phyloP scores from a whole-genome alignment of 92 coral and sea anemone species.

The Zoanthus sociatus region DNA sequence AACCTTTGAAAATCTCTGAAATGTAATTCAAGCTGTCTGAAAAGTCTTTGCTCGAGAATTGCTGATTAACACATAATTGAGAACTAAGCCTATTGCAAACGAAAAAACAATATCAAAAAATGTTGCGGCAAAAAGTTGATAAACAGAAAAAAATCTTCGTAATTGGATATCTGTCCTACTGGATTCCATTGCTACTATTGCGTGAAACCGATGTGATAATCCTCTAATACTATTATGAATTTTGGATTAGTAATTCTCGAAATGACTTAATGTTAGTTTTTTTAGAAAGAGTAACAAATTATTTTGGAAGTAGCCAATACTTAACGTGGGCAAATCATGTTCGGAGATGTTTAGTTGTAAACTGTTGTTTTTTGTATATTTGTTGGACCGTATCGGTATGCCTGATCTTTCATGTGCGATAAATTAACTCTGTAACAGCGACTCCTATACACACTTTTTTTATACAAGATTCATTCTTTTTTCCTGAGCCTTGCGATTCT shows the following conservation, averaged over 20 bases:
- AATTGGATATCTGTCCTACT: slow-evolving; percentile 22
- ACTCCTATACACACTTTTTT: no score
- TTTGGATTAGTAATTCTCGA: slow-evolving; percentile 65
- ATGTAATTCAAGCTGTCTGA: slow-evolving; percentile 35
- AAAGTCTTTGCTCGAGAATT: slow-evolving; percentile 30
- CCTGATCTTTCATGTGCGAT: background rate
- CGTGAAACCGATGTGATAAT: slow-evolving; percentile 66
- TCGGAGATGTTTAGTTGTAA: background rate
- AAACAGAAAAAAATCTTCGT: slow-evolving; percentile 38
- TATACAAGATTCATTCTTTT: no score
- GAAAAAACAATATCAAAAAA: slow-evolving; percentile 44
- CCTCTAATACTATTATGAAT: slow-evolving; percentile 74
- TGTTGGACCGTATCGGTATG: background rate
- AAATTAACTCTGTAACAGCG: background rate
- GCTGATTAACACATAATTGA: slow-evolving; percentile 69
- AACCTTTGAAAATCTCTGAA: background rate
- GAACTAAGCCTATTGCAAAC: slow-evolving; percentile 66
- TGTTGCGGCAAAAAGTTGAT: slow-evolving; percentile 47
- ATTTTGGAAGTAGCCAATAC: slow-evolving; percentile 20
- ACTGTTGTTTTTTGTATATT: background rate
- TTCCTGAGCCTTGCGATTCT: no score
- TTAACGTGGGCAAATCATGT: background rate
- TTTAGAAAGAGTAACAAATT: slow-evolving; percentile 19
- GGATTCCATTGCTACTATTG: slow-evolving; percentile 45
- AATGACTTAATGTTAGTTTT: slow-evolving; percentile 12